phyloP scores from a whole-genome alignment of 2,797 vertebrate genomes.

The Peromyscus nudipes region DNA sequence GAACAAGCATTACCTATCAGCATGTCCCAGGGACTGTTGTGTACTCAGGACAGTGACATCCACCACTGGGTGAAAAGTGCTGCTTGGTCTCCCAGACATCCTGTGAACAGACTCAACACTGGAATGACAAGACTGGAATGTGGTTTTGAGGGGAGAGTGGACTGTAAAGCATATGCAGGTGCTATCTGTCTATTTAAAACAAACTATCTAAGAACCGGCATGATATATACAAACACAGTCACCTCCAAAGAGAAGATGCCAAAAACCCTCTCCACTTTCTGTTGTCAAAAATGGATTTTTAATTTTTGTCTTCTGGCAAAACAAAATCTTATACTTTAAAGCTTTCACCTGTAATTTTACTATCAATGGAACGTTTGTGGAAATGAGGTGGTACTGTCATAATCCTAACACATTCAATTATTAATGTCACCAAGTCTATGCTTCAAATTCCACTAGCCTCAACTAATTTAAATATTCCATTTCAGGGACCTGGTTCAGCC shows the following conservation, averaged over 20 bases:
- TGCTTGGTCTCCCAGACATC: not conserved
- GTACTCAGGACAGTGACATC: not conserved
- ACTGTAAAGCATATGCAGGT: constrained; percentile 7
- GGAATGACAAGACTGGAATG: not conserved
- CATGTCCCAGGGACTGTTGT: not conserved
- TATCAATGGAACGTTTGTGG: not conserved
- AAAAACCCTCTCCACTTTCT: constrained; percentile 26
- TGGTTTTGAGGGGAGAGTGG: not conserved
- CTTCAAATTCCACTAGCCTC: not conserved
- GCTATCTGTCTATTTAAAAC: not conserved
- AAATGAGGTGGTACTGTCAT: not conserved
- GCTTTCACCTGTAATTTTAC: not conserved
- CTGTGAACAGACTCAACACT: not conserved
- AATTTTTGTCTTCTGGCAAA: constrained; percentile 30
- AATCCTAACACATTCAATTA: not conserved
- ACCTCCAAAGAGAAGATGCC: not conserved
- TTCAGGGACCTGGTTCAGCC: not conserved
- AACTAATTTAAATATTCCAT: not conserved
- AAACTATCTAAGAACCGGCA: not conserved
- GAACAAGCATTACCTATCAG: not conserved
- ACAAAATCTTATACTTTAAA: constrained; percentile 1
- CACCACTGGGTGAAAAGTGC: not conserved
- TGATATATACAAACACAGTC: not conserved
- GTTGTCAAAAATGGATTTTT: constrained; percentile 33
- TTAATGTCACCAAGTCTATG: not conserved